A percentile compares a stretch with the other conserved stretches of the same genome.
These are phyloP conservation scores for Luidia sarsii DNA, from an alignment of 53 echinoderm and acorn worm genomes.

Conservation along the genomic window DNA sequence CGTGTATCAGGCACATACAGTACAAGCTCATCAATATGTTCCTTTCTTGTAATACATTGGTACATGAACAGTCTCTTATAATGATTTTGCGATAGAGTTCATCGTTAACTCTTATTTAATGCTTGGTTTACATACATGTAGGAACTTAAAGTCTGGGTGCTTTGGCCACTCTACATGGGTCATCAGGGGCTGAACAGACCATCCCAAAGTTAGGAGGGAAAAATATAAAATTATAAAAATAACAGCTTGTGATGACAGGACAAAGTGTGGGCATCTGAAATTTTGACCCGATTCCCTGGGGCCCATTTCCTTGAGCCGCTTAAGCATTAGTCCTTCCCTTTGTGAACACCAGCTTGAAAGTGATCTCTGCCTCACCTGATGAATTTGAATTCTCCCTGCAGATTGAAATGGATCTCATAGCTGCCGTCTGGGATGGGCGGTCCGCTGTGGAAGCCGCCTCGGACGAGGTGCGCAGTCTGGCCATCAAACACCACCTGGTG, in stretches of 20 bases:
- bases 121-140: too few relatives aligned
- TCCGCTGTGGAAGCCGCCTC: constrained; percentile 72
- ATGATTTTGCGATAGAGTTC: too few relatives aligned
- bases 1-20: neutral
- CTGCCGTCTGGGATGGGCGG: constrained; percentile 44
- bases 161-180: too few relatives aligned
- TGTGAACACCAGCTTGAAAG: neutral
- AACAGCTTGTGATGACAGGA: neutral
- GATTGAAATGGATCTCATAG: constrained; percentile 68
- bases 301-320: too few relatives aligned
- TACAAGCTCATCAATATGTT: too few relatives aligned
- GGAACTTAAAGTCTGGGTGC: too few relatives aligned
- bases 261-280: neutral
- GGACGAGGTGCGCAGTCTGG: constrained; percentile 46
- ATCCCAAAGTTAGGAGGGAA: neutral
- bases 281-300: neutral
- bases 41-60: too few relatives aligned
- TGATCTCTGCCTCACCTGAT: constrained; percentile 45
- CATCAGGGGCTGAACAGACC: neutral
- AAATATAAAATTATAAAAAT: neutral
- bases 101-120: too few relatives aligned
- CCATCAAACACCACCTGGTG: constrained; percentile 68
- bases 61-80: too few relatives aligned
- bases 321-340: neutral
- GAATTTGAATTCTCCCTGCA: constrained; percentile 71